A percentile compares a stretch with the other conserved stretches of the same genome.
These are phyloP conservation scores for Aethina tumida DNA, from an alignment of 1,140 invertebrate species.

Conservation along the genomic window DNA sequence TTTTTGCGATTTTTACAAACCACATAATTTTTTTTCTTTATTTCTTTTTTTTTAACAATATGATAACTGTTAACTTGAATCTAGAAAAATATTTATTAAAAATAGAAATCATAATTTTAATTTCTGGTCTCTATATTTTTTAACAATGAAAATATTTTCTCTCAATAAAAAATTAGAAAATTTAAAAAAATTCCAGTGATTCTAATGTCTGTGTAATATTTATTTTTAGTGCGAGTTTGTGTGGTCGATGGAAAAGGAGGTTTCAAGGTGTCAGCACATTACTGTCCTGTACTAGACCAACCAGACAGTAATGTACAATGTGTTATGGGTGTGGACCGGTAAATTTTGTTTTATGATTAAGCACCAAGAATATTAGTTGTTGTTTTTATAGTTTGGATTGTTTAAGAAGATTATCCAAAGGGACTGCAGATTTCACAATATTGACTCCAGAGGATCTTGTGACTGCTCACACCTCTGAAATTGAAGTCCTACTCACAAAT, in stretches of 20 bases:
- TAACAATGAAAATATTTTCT: too few species aligned
- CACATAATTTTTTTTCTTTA: too few species aligned
- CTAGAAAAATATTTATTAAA: too few species aligned
- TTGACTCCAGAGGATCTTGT: conserved; percentile 73
- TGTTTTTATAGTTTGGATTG: conserved; percentile 56
- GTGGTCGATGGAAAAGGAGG: conserved; percentile 49
- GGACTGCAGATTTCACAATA: conserved; percentile 70
- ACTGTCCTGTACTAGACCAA: conserved; percentile 46
- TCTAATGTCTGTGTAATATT: too few species aligned
- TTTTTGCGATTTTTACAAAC: too few species aligned
- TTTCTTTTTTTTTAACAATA: too few species aligned
- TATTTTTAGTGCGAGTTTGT: conserved; percentile 57
- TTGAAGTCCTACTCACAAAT: conserved; percentile 57
- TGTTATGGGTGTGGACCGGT: conserved; percentile 55
- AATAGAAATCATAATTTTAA: too few species aligned
- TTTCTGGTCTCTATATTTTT: too few species aligned
- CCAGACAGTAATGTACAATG: conserved; percentile 47
- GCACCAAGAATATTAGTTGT: too few species aligned
- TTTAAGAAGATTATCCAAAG: conserved; percentile 57
- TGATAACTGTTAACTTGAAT: too few species aligned
- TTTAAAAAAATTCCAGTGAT: too few species aligned
- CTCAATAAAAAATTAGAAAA: too few species aligned
- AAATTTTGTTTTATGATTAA: conserved; percentile 11
- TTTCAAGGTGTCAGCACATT: conserved; percentile 45
- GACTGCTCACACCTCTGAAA: conserved; percentile 53